A percentile compares a stretch with the other conserved stretches of the same genome.
Evolutionary conservation across 1,140 invertebrate genomes (phyloP).

Genomic region (Drosophila obscura): DNA sequence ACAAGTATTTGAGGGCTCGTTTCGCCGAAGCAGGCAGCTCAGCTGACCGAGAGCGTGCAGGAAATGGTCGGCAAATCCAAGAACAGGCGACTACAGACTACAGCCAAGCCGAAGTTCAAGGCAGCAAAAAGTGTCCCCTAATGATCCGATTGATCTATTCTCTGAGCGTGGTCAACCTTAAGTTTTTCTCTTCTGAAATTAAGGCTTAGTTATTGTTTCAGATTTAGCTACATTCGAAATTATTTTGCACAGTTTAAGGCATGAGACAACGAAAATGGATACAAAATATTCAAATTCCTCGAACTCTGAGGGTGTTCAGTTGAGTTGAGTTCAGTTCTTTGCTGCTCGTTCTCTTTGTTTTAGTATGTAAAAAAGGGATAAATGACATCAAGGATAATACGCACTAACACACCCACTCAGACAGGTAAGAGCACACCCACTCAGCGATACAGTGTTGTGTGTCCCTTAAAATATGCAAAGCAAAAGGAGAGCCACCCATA

Average conservation of each 20-base stretch:
- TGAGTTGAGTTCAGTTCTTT: not conserved
- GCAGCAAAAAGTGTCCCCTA: too few species aligned
- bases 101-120: too few species aligned
- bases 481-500: constrained; percentile 51
- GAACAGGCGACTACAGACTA: too few species aligned
- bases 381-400: constrained; percentile 62
- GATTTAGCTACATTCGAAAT: not conserved
- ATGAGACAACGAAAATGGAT: constrained; percentile 20
- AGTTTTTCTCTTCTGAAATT: too few species aligned
- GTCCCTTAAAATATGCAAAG: constrained; percentile 69
- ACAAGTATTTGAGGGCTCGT: too few species aligned
- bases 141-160: too few species aligned
- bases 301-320: constrained; percentile 34
- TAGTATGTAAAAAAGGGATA: constrained; percentile 65
- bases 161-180: too few species aligned
- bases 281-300: constrained; percentile 60
- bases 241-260: constrained; percentile 29
- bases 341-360: constrained; percentile 44
- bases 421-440: constrained; percentile 9
- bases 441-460: constrained; percentile 9
- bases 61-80: too few species aligned
- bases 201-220: too few species aligned
- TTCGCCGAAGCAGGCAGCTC: too few species aligned
- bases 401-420: constrained; percentile 18
- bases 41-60: too few species aligned